Evolutionary conservation across 2,113 vertebrate species (phyloP).

Genomic region (Myanophis thanlyinensis): DNA sequence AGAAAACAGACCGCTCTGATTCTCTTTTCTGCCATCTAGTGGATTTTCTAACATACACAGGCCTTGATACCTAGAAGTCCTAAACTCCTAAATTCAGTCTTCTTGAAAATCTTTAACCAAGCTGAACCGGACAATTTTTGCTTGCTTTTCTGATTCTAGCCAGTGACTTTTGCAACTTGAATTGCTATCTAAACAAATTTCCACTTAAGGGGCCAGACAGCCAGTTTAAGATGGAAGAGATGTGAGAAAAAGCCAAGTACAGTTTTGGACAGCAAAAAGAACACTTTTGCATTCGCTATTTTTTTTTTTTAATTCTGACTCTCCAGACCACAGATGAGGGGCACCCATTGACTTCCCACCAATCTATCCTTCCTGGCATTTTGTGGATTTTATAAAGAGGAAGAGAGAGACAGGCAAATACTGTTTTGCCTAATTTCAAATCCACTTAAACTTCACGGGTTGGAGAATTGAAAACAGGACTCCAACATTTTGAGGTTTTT

Average conservation of each 20-base stretch:
- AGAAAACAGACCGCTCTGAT: not conserved
- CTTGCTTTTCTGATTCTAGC: not conserved
- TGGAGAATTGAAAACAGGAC: constrained; percentile 59
- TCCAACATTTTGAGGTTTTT: constrained; percentile 16
- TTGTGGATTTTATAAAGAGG: constrained; percentile 3
- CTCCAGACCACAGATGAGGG: not conserved
- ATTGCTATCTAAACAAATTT: not conserved
- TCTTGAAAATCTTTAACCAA: not conserved
- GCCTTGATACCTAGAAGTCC: not conserved
- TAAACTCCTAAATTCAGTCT: not conserved
- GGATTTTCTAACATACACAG: not conserved
- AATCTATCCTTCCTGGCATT: not conserved
- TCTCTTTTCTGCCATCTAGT: not conserved
- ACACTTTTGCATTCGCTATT: not conserved
- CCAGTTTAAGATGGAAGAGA: not conserved
- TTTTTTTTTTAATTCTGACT: not conserved
- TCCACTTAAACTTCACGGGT: constrained; percentile 50
- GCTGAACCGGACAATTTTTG: not conserved
- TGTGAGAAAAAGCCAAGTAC: not conserved
- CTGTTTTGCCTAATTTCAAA: constrained; percentile 55
- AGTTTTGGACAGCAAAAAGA: not conserved
- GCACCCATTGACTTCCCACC: not conserved
- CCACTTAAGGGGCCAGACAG: not conserved
- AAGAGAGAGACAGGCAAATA: constrained; percentile 3
- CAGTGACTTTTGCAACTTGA: not conserved